These are phyloP conservation scores for Orthosia gothica DNA, from an alignment of 2,888 invertebrate genomes.

Conservation along the genomic window DNA sequence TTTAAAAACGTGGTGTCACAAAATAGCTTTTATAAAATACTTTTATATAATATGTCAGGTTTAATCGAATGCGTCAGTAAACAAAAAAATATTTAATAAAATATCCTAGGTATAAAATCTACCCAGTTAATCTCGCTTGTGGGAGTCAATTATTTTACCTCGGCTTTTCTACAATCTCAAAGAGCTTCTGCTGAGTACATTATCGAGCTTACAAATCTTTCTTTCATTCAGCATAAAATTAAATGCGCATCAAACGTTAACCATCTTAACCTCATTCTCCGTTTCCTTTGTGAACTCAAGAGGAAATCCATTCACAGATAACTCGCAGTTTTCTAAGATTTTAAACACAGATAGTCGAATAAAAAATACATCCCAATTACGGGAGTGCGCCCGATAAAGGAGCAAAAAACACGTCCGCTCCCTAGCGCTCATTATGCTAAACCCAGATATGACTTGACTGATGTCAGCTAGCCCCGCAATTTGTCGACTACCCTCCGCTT, in stretches of 20 bases:
- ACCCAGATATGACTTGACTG: slow-evolving; percentile 76
- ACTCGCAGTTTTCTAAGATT: slow-evolving; percentile 57
- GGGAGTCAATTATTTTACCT: slow-evolving; percentile 7
- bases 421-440: slow-evolving; percentile 72
- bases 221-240: slow-evolving; percentile 51
- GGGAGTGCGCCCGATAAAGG: slow-evolving; percentile 65
- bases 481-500: slow-evolving; percentile 75
- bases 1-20: background rate
- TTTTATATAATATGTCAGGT: too few relatives aligned
- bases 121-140: background rate
- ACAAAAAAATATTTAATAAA: background rate
- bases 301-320: slow-evolving; percentile 53
- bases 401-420: slow-evolving; percentile 70
- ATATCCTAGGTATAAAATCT: background rate
- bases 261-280: slow-evolving; percentile 52
- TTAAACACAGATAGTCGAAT: slow-evolving; percentile 64
- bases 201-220: slow-evolving; percentile 47
- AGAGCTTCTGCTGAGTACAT: slow-evolving; percentile 31
- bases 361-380: slow-evolving; percentile 74
- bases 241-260: slow-evolving; percentile 54
- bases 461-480: slow-evolving; percentile 71
- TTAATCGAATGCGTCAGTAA: background rate
- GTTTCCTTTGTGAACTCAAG: slow-evolving; percentile 55
- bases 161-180: background rate
- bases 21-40: too few relatives aligned